Percentiles rank a stretch among this genome's conserved stretches.
These are phyloP conservation scores for Selene dorsalis DNA, from an alignment of 2,797 vertebrate species.

Conservation along the genomic window DNA sequence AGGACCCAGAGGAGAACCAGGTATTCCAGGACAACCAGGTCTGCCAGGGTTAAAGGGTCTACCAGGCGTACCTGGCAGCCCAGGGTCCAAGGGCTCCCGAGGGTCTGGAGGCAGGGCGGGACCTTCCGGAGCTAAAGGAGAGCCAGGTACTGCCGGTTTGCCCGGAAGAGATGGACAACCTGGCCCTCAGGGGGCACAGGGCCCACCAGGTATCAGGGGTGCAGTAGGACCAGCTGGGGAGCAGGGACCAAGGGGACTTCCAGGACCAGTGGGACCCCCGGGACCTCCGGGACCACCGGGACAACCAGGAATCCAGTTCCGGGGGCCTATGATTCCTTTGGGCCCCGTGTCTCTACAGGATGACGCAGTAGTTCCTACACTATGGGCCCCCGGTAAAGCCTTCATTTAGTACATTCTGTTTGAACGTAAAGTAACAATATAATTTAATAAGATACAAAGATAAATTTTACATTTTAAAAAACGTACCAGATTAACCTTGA, in stretches of 20 bases:
- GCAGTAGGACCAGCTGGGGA: constrained; percentile 89
- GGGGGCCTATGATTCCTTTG: constrained; percentile 76
- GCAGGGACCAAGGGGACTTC: constrained; percentile 87
- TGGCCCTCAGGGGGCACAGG: constrained; percentile 89
- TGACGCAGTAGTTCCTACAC: constrained; percentile 68
- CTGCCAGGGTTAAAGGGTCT: constrained; percentile 90
- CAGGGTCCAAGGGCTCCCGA: constrained; percentile 92
- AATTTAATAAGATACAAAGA: too few relatives aligned
- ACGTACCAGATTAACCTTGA: too few relatives aligned
- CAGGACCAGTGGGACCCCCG: constrained; percentile 88
- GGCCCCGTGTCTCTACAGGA: constrained; percentile 86
- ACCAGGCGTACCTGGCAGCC: constrained; percentile 89
- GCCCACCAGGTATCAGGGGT: constrained; percentile 90
- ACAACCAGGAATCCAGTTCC: constrained; percentile 83
- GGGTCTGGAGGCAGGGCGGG: constrained; percentile 94
- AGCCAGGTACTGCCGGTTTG: constrained; percentile 89
- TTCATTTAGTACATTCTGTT: not conserved
- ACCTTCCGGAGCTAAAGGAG: constrained; percentile 89
- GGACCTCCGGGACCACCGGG: constrained; percentile 90
- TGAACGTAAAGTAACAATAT: too few relatives aligned
- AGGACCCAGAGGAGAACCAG: constrained; percentile 90
- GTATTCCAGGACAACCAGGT: constrained; percentile 86
- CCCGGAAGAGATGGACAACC: constrained; percentile 91
- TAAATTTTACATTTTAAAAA: not conserved
- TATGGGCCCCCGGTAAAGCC: constrained; percentile 64